phyloP scores from a whole-genome alignment of 1,140 invertebrate genomes.

The Drosophila athabasca region DNA sequence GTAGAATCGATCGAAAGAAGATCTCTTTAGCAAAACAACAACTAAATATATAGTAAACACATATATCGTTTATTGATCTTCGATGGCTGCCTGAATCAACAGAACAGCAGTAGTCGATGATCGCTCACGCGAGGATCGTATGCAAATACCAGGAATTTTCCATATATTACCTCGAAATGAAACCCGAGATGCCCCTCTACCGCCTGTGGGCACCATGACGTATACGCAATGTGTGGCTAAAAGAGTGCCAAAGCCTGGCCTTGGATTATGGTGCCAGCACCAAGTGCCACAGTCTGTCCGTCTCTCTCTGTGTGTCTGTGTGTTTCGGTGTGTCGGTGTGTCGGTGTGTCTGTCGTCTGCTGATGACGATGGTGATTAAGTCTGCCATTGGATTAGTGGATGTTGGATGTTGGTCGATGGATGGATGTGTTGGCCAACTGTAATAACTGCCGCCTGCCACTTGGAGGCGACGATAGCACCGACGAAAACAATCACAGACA shows the following conservation, averaged over 20 bases:
- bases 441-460: conserved; percentile 77
- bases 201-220: conserved; percentile 40
- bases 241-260: conserved; percentile 15
- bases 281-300: conserved; percentile 12
- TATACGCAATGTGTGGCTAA: conserved; percentile 47
- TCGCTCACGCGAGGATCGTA: conserved; percentile 35
- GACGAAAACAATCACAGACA: conserved; percentile 50
- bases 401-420: too few relatives aligned
- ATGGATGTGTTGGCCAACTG: conserved; percentile 63
- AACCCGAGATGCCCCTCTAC: conserved; percentile 18
- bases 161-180: conserved; percentile 58
- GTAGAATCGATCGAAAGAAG: too few relatives aligned
- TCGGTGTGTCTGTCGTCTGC: background rate
- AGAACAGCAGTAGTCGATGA: conserved; percentile 12
- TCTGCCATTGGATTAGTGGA: conserved; percentile 41
- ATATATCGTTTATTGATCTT: conserved; percentile 2
- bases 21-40: background rate
- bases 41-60: background rate
- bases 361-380: conserved; percentile 37
- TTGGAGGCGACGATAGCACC: conserved; percentile 38
- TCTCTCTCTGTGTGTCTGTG: too few relatives aligned
- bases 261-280: conserved; percentile 39
- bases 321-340: too few relatives aligned
- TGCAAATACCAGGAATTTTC: conserved; percentile 64
- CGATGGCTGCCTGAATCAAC: conserved; percentile 32